A percentile compares a stretch with the other conserved stretches of the same genome.
Conservation (phyloP, 2,113 vertebrate species). For the Salvelinus fontinalis region DNA sequence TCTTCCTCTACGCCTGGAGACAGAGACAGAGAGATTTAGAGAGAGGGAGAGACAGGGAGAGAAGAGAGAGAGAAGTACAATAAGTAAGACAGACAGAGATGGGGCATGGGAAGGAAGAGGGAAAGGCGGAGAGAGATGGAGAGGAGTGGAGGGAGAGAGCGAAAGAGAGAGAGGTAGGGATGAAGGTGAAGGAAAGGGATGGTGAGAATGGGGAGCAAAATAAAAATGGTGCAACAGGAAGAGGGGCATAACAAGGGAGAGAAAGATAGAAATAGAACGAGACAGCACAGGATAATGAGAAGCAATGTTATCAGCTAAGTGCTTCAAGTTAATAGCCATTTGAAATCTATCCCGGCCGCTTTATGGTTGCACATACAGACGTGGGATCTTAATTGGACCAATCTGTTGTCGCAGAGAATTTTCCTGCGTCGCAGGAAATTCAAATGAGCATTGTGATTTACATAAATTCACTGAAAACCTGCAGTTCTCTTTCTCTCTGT, state of each 20-base stretch:
- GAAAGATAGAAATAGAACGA: neutral
- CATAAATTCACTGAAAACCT: too few species aligned
- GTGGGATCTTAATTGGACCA: too few species aligned
- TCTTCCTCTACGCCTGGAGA: constrained; percentile 84
- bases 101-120: neutral
- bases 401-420: too few species aligned
- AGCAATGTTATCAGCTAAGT: neutral
- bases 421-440: too few species aligned
- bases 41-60: neutral
- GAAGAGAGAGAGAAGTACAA: neutral
- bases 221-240: neutral
- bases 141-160: neutral
- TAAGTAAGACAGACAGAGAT: neutral
- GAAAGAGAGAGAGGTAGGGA: neutral
- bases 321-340: neutral
- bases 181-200: neutral
- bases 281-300: neutral
- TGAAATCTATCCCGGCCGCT: too few species aligned
- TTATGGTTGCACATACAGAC: neutral
- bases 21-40: neutral
- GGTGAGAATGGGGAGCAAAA: neutral
- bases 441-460: too few species aligned
- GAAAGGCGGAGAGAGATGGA: neutral
- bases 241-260: neutral
- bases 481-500: too few species aligned